These are phyloP conservation scores for Fulica atra DNA, from an alignment of 2,113 vertebrate species.

Conservation along the genomic window DNA sequence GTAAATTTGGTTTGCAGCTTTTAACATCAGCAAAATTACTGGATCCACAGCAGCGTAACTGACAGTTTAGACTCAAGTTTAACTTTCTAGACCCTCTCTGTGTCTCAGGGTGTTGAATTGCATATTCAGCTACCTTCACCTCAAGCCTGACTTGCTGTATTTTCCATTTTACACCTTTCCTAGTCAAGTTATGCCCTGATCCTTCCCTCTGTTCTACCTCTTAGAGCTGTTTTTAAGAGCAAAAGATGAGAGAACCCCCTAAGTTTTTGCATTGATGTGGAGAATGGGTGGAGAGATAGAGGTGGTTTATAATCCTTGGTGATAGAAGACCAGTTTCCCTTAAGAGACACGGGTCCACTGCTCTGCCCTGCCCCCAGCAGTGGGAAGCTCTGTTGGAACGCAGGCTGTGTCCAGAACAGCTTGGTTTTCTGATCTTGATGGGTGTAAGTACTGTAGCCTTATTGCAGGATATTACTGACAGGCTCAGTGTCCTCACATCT, in stretches of 20 bases:
- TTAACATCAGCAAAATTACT: neutral
- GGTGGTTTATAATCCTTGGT: neutral
- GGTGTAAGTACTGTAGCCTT: neutral
- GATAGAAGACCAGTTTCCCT: neutral
- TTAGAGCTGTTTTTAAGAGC: neutral
- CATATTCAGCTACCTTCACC: neutral
- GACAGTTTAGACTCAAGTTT: neutral
- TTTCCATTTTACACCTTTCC: neutral
- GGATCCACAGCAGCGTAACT: neutral
- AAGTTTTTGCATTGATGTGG: neutral
- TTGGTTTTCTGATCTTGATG: neutral
- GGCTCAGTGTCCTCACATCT: neutral
- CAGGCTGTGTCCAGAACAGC: neutral
- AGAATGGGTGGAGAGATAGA: neutral
- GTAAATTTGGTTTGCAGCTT: neutral
- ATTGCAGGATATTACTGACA: neutral
- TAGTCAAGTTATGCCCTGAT: neutral
- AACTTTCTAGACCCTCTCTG: neutral
- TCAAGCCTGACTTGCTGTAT: neutral
- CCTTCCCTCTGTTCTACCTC: neutral
- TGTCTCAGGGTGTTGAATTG: neutral
- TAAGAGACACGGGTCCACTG: neutral
- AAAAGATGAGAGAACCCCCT: neutral
- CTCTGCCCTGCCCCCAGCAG: neutral
- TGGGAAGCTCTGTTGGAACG: neutral